Evolutionary conservation across 2,888 invertebrate genomes (phyloP).

Genomic region (Drosophila peninsularis): DNA sequence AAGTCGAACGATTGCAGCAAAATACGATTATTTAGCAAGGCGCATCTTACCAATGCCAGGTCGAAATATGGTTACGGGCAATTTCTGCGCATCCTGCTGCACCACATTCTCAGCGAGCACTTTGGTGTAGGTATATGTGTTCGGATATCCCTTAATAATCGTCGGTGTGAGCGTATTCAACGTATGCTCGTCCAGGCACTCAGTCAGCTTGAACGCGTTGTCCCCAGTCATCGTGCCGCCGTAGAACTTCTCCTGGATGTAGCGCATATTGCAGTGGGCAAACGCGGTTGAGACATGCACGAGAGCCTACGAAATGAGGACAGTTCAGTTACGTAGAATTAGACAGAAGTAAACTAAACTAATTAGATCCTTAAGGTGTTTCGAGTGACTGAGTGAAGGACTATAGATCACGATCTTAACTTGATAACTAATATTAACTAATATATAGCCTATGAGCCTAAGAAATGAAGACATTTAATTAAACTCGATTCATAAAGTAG

Average conservation of each 20-base stretch:
- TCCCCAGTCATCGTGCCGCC: slow-evolving; percentile 81
- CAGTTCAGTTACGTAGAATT: too few relatives aligned
- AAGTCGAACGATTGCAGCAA: background rate
- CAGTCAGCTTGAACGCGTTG: slow-evolving; percentile 83
- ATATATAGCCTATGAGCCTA: too few relatives aligned
- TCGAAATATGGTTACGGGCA: slow-evolving; percentile 89
- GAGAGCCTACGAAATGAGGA: too few relatives aligned
- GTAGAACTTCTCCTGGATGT: slow-evolving; percentile 85
- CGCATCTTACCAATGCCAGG: slow-evolving; percentile 87
- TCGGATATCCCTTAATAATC: slow-evolving; percentile 86
- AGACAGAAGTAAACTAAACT: too few relatives aligned
- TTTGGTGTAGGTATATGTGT: slow-evolving; percentile 91
- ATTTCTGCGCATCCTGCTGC: slow-evolving; percentile 86
- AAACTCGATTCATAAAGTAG: too few relatives aligned
- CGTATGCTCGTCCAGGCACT: slow-evolving; percentile 84
- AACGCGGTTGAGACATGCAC: slow-evolving; percentile 90
- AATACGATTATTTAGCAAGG: background rate
- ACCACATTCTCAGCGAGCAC: slow-evolving; percentile 89
- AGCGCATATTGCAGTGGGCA: slow-evolving; percentile 87
- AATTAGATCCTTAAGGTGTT: too few relatives aligned
- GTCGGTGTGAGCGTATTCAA: slow-evolving; percentile 83
- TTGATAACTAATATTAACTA: too few relatives aligned
- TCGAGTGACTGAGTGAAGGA: too few relatives aligned
- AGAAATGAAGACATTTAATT: background rate
- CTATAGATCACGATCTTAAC: too few relatives aligned